Evolutionary conservation across 2,797 vertebrate genomes (phyloP).

Genomic region (Chaetophractus vellerosus): DNA sequence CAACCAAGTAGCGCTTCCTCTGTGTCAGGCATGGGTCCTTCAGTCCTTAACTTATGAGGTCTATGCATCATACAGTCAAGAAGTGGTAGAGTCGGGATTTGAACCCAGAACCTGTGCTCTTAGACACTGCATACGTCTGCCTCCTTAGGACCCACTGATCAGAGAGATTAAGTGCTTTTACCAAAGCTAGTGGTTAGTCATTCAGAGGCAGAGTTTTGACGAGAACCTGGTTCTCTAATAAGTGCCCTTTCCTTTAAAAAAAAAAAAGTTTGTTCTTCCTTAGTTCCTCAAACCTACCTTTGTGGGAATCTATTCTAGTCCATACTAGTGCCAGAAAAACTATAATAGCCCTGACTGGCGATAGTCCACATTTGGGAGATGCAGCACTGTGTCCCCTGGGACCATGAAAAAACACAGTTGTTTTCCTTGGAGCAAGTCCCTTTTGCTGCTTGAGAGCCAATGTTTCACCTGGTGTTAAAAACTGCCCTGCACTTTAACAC

Average conservation of each 20-base stretch:
- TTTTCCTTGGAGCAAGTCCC: not conserved
- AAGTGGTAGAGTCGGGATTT: not conserved
- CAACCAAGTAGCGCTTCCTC: not conserved
- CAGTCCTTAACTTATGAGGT: not conserved
- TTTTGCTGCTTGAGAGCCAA: not conserved
- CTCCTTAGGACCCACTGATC: not conserved
- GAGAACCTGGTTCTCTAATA: not conserved
- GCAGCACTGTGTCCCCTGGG: not conserved
- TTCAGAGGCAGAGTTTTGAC: not conserved
- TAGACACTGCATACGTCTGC: too few relatives aligned
- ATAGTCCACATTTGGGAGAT: not conserved
- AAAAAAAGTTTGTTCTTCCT: not conserved
- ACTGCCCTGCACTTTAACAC: not conserved
- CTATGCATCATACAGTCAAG: not conserved
- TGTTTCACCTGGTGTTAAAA: not conserved
- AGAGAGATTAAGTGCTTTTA: not conserved
- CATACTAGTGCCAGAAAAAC: not conserved
- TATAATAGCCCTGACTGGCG: not conserved
- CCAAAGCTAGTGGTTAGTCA: not conserved
- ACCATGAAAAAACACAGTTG: not conserved
- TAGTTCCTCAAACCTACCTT: not conserved
- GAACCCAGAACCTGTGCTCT: not conserved
- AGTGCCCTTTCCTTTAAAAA: not conserved
- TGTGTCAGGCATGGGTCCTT: not conserved
- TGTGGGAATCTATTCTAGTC: not conserved